Evolutionary conservation across 2,113 vertebrate genomes (phyloP).

Genomic region (Leiothrix lutea): DNA sequence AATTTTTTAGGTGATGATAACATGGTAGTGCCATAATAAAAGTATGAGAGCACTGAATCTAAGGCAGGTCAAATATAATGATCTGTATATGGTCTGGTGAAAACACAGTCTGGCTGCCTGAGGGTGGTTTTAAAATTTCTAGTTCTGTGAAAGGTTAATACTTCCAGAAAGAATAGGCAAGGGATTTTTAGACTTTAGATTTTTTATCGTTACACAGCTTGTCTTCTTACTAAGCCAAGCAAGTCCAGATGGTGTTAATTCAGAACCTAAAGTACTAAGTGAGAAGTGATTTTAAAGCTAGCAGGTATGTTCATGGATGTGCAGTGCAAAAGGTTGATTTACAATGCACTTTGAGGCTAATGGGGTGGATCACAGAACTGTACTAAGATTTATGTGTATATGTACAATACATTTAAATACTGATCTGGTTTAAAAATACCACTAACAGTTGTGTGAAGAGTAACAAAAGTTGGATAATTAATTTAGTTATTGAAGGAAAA

Average conservation of each 20-base stretch:
- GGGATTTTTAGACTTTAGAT: not conserved
- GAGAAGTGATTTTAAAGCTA: not conserved
- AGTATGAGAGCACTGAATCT: not conserved
- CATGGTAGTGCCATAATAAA: not conserved
- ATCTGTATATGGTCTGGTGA: not conserved
- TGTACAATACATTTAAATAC: not conserved
- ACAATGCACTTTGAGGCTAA: not conserved
- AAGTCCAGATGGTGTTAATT: constrained; percentile 44
- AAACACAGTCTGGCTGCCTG: not conserved
- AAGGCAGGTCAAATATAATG: not conserved
- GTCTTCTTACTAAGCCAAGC: not conserved
- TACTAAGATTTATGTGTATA: not conserved
- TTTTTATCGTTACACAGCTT: not conserved
- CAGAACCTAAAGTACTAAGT: not conserved
- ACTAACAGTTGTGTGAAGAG: not conserved
- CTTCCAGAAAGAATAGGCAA: not conserved
- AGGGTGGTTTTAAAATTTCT: not conserved
- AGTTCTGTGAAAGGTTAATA: not conserved
- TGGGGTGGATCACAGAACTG: not conserved
- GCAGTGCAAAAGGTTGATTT: not conserved
- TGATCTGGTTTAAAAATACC: not conserved
- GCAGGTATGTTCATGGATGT: not conserved
- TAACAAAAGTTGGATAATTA: not conserved
- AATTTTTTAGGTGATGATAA: not conserved
- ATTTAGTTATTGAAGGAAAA: not conserved